Evolutionary conservation across 2,888 invertebrate species (phyloP).

Genomic region (Caenorhabditis sp.): DNA sequence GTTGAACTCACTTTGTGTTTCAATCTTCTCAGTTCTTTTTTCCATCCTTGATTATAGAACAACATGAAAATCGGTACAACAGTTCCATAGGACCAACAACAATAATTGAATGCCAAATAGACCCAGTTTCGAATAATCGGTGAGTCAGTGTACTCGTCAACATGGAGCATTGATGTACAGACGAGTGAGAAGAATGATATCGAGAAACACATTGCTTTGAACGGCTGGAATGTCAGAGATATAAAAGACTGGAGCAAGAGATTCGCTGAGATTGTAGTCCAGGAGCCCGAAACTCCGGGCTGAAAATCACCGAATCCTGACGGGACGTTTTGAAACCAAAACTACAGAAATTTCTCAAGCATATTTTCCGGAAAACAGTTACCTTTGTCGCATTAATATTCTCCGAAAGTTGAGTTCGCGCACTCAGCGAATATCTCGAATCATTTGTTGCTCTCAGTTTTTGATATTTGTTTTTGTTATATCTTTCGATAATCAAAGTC

Average conservation of each 20-base stretch:
- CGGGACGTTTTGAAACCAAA: too few relatives aligned
- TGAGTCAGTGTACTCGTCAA: conserved; percentile 23
- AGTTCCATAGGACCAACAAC: conserved; percentile 37
- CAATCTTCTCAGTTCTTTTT: conserved; percentile 25
- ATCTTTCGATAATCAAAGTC: conserved; percentile 24
- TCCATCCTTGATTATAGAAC: conserved; percentile 34
- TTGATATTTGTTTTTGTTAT: conserved; percentile 20
- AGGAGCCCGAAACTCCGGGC: too few relatives aligned
- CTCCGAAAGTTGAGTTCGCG: conserved; percentile 24
- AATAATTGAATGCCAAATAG: conserved; percentile 43
- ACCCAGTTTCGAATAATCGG: conserved; percentile 40
- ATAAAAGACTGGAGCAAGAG: too few relatives aligned
- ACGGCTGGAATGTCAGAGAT: conserved; percentile 35
- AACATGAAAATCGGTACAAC: conserved; percentile 40
- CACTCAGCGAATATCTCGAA: conserved; percentile 16
- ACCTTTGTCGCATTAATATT: conserved; percentile 28
- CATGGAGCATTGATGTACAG: conserved; percentile 29
- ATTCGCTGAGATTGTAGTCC: too few relatives aligned
- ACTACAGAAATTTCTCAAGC: too few relatives aligned
- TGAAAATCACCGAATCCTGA: too few relatives aligned
- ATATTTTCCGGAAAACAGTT: too few relatives aligned
- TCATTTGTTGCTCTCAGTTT: conserved; percentile 8
- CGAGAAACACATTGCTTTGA: conserved; percentile 36
- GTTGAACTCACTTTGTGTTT: background rate
- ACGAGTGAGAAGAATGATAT: conserved; percentile 25